Percentiles rank a stretch among this genome's conserved stretches.
Evolutionary conservation across 1,140 invertebrate species (phyloP).

Genomic region (Potamilus streckersoni): DNA sequence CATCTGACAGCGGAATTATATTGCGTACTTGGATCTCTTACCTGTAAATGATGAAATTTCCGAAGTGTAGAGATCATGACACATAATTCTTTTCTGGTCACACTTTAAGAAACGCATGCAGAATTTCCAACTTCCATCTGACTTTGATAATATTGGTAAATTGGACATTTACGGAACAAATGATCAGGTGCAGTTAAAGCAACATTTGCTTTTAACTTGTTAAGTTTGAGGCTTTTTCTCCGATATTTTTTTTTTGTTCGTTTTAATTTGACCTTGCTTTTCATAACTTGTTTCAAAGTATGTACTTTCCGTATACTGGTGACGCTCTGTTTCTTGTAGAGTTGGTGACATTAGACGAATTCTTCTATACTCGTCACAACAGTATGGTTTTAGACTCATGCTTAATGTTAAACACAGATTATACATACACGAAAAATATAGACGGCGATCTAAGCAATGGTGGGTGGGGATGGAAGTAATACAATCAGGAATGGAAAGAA

Average conservation of each 20-base stretch:
- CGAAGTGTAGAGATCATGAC: too few relatives aligned
- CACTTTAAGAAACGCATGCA: conserved; percentile 3
- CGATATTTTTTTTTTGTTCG: too few relatives aligned
- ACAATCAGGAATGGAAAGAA: too few relatives aligned
- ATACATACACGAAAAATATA: too few relatives aligned
- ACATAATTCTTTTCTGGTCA: too few relatives aligned
- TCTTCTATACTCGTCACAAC: too few relatives aligned
- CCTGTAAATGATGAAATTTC: not conserved
- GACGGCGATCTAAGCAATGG: too few relatives aligned
- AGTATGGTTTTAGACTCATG: too few relatives aligned
- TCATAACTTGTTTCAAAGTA: not conserved
- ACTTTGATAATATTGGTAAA: not conserved
- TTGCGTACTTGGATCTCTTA: not conserved
- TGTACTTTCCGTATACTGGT: not conserved
- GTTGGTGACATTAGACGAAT: too few relatives aligned
- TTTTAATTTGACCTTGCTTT: not conserved
- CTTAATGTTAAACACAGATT: too few relatives aligned
- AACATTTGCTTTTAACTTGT: not conserved
- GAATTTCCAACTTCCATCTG: conserved; percentile 1
- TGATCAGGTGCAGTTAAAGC: not conserved
- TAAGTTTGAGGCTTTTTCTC: not conserved
- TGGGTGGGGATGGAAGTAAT: too few relatives aligned
- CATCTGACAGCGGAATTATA: not conserved
- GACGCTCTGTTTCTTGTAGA: too few relatives aligned
- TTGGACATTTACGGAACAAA: not conserved